These are phyloP conservation scores for Psittacara wagleri DNA, from an alignment of 2,113 vertebrate species.

Conservation along the genomic window DNA sequence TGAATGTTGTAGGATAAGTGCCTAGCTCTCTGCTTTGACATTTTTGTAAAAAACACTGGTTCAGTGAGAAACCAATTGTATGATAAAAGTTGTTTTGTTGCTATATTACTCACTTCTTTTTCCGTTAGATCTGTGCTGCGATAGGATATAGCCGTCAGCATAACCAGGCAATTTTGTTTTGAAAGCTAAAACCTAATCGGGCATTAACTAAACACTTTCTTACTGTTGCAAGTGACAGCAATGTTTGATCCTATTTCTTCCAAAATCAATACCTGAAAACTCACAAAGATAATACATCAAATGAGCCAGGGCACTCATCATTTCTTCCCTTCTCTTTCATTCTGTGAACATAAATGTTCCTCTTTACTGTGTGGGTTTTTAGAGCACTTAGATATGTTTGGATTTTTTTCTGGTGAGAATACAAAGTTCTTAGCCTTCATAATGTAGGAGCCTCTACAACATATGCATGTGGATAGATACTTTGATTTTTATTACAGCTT, in stretches of 20 bases:
- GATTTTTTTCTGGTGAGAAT: background rate
- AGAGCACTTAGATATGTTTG: background rate
- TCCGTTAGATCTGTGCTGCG: background rate
- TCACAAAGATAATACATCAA: background rate
- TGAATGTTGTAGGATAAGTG: background rate
- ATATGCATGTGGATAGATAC: background rate
- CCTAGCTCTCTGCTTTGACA: background rate
- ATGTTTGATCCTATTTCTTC: background rate
- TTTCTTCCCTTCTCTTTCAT: background rate
- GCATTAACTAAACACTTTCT: background rate
- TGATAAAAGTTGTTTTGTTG: background rate
- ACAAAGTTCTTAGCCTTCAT: background rate
- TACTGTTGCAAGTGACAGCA: background rate
- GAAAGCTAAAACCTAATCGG: background rate
- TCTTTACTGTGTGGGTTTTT: background rate
- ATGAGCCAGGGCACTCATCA: background rate
- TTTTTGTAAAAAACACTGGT: background rate
- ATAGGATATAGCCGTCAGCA: background rate
- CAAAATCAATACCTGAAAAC: background rate
- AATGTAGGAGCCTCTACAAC: background rate
- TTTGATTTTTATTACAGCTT: background rate
- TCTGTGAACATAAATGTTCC: background rate
- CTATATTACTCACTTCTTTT: background rate
- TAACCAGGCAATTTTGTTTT: background rate
- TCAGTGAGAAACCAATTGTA: background rate